These are phyloP conservation scores for Channa maculata DNA, from an alignment of 2,113 vertebrate genomes.

Conservation along the genomic window DNA sequence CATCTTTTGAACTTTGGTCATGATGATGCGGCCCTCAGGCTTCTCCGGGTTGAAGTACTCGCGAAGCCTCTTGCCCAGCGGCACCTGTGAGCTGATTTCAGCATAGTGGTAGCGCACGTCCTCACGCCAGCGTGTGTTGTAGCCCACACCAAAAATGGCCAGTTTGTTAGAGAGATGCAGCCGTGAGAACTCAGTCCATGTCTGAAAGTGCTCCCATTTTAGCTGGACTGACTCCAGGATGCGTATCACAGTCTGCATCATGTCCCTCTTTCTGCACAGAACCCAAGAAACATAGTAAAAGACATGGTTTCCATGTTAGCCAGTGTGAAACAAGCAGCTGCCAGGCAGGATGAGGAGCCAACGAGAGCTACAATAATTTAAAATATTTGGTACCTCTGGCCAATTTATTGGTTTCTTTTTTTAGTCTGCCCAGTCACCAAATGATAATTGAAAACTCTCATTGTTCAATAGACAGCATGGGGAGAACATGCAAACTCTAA, in stretches of 20 bases:
- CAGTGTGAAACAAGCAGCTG: neutral
- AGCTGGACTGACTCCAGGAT: constrained; percentile 96
- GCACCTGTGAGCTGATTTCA: constrained; percentile 97
- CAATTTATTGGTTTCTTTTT: neutral
- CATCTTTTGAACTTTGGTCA: constrained; percentile 99
- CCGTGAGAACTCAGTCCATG: constrained; percentile 97
- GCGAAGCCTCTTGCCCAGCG: constrained; percentile 93
- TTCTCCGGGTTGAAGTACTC: constrained; percentile 99
- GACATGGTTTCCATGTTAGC: neutral
- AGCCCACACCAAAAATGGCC: constrained; percentile 97
- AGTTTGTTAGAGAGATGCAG: constrained; percentile 98
- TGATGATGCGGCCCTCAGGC: constrained; percentile 92
- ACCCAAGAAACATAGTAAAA: neutral
- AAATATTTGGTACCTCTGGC: neutral
- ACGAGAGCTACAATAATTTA: too few species aligned
- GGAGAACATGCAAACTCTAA: too few species aligned
- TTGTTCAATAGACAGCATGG: neutral
- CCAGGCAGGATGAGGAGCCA: too few species aligned
- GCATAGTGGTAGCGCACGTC: constrained; percentile 97
- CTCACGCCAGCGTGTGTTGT: constrained; percentile 97
- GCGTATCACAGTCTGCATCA: constrained; percentile 94
- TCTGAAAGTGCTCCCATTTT: constrained; percentile 98
- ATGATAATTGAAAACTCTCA: neutral
- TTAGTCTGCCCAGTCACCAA: neutral
- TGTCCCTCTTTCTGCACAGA: constrained; percentile 80